Evolutionary conservation across 2,113 vertebrate genomes (phyloP).

Genomic region (Phylloscopus trochilus): DNA sequence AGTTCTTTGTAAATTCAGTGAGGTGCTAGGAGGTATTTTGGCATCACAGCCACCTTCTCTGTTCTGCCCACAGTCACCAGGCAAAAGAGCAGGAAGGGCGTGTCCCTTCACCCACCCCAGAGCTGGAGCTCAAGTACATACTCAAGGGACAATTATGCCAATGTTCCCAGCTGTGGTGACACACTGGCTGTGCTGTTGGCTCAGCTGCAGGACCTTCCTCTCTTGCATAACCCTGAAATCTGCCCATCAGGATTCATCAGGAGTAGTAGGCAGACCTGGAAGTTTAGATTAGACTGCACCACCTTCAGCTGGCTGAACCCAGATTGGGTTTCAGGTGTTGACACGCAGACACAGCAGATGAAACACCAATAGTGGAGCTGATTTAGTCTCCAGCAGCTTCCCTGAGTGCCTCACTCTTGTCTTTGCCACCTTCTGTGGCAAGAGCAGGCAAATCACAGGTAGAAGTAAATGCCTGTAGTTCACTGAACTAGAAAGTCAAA

Average conservation of each 20-base stretch:
- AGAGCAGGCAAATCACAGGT: neutral
- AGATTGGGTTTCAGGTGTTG: neutral
- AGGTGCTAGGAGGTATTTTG: neutral
- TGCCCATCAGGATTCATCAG: neutral
- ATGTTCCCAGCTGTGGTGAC: neutral
- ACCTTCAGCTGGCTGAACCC: neutral
- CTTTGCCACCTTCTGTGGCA: neutral
- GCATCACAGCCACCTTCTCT: neutral
- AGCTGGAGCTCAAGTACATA: neutral
- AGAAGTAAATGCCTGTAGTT: neutral
- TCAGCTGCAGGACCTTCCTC: neutral
- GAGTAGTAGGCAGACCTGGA: neutral
- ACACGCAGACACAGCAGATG: neutral
- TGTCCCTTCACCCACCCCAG: neutral
- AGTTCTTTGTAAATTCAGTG: neutral
- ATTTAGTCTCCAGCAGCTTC: neutral
- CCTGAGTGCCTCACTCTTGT: neutral
- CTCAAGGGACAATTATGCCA: neutral
- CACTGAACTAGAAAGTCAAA: neutral
- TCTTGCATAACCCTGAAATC: neutral
- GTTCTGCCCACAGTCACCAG: neutral
- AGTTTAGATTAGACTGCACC: neutral
- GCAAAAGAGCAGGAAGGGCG: neutral
- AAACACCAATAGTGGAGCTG: neutral
- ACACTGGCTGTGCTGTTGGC: neutral